Conservation (phyloP, 2,113 vertebrate genomes). For the Urocynchramus pylzowi region DNA sequence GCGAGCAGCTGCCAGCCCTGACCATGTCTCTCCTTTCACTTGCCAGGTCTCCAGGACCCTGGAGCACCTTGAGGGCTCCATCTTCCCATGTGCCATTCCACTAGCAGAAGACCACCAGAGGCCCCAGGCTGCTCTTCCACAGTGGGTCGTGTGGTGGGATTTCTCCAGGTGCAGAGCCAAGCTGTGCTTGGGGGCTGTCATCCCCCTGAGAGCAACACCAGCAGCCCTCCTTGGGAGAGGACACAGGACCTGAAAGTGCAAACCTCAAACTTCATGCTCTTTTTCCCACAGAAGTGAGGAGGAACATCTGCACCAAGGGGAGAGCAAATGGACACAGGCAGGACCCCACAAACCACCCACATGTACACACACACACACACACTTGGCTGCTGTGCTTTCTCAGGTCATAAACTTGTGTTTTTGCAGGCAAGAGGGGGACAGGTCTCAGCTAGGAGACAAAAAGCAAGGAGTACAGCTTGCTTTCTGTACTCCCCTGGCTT, state of each 20-base stretch:
- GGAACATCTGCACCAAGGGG: rapidly evolving
- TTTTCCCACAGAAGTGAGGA: not conserved
- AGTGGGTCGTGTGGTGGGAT: rapidly evolving
- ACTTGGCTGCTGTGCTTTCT: not conserved
- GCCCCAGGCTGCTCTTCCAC: rapidly evolving
- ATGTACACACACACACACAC: not conserved
- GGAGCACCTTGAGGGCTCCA: not conserved
- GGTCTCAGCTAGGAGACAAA: not conserved
- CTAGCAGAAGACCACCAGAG: not conserved
- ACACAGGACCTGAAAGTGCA: not conserved
- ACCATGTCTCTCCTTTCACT: not conserved
- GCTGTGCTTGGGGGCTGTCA: not conserved
- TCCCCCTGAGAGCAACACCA: not conserved
- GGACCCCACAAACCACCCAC: not conserved
- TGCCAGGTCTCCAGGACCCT: not conserved
- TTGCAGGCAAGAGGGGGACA: not conserved
- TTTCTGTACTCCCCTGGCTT: not conserved
- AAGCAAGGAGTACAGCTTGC: too few relatives aligned
- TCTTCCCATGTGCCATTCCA: rapidly evolving
- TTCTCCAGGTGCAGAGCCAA: rapidly evolving
- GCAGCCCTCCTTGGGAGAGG: not conserved
- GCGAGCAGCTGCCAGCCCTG: not conserved
- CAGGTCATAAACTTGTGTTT: not conserved
- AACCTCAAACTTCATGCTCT: not conserved
- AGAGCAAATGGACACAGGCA: not conserved